A percentile compares a stretch with the other conserved stretches of the same genome.
These are phyloP conservation scores for Bos javanicus DNA, from an alignment of 2,113 vertebrate genomes.

Conservation along the genomic window DNA sequence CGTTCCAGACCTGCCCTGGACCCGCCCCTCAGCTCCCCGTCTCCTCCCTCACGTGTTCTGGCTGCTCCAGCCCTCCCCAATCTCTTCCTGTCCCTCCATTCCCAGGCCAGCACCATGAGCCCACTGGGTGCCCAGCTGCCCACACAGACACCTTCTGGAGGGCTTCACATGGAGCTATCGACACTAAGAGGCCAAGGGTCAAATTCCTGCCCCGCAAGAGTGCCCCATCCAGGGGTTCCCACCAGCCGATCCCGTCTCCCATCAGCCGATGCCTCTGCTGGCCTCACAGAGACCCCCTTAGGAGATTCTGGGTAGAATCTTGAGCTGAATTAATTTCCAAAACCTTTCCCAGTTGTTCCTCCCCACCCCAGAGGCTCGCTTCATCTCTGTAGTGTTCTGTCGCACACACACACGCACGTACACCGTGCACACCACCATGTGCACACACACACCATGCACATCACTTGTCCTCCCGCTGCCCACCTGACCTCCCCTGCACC, in stretches of 20 bases:
- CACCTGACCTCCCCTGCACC: fast-evolving
- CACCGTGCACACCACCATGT: neutral
- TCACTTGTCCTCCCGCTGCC: neutral
- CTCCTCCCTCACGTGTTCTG: constrained; percentile 7
- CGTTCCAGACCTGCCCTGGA: neutral
- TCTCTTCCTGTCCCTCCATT: neutral
- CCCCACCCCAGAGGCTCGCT: neutral
- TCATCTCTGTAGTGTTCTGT: neutral
- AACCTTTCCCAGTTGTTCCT: neutral
- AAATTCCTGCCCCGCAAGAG: neutral
- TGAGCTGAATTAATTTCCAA: neutral
- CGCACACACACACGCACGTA: neutral
- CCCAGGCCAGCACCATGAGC: neutral
- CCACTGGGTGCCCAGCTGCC: neutral
- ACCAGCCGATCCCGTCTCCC: neutral
- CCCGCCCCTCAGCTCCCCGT: neutral
- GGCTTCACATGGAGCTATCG: neutral
- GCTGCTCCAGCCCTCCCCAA: neutral
- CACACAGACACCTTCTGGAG: neutral
- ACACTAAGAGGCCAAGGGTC: neutral
- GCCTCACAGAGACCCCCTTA: neutral
- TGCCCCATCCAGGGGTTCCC: neutral
- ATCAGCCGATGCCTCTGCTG: neutral
- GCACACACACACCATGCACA: neutral
- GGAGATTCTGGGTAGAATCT: neutral